Percentiles rank a stretch among this genome's conserved stretches.
Conservation (phyloP, 2,797 vertebrate genomes). For the Esox masquinongy region DNA sequence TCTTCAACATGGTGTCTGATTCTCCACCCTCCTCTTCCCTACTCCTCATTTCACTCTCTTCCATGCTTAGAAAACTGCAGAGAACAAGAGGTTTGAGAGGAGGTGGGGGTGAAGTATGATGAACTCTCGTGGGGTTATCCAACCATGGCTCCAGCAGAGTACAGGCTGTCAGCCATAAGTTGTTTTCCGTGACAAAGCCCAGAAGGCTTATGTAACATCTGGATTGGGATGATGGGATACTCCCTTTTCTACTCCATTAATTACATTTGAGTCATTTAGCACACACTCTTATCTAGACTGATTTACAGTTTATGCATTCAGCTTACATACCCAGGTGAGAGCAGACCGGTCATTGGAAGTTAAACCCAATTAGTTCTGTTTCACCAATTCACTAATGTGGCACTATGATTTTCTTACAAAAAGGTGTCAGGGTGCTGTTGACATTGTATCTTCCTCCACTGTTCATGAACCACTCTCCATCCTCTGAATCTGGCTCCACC, state of each 20-base stretch:
- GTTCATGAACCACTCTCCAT: no score
- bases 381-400: slow-evolving; percentile 4
- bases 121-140: slow-evolving; percentile 9
- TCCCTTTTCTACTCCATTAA: background rate
- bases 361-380: background rate
- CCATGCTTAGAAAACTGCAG: background rate
- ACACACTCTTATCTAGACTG: background rate
- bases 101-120: background rate
- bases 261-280: background rate
- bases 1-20: slow-evolving; percentile 7
- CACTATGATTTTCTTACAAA: background rate
- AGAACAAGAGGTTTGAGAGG: background rate
- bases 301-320: background rate
- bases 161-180: background rate
- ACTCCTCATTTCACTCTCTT: background rate
- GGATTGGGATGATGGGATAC: background rate
- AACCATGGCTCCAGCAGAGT: background rate
- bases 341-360: no score
- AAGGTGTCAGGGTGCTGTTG: background rate
- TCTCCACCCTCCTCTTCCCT: background rate
- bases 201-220: slow-evolving; percentile 3
- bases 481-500: no score
- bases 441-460: no score
- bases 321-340: background rate
- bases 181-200: slow-evolving; percentile 6